Evolutionary conservation across 2,888 invertebrate species (phyloP), one percentile per base, ranked within the genome.

Genomic region (Entomobrya multifasciata): DNA sequence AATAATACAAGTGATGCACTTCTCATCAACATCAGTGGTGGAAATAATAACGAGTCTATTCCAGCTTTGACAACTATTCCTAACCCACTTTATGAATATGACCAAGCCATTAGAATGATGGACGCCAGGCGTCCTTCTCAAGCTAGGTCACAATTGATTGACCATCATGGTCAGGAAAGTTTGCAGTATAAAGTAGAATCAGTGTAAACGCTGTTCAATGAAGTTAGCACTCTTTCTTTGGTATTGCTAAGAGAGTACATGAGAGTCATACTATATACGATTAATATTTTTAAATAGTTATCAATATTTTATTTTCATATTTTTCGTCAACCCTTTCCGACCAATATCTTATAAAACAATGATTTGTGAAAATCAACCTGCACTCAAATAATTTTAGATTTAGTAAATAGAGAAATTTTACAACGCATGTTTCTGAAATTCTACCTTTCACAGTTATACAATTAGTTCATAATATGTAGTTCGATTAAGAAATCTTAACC

Each of bases 11-110:
- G 76, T 55, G 70, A 80, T 67, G 44, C 87, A 22, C 47, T 65
- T 36, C 41, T 72, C 8, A 78, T 78, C 13, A 82, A 77, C 49
- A 81, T 81, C 15, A 27, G 72, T 41, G 70, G 81, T 10, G 74
- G 74, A 74, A 77, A 67, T 22, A 83, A 72, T 30, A 83, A 83
- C 22, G 57, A 36, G 1, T 17, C 80, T 6, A 76, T 62, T 30
- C 57, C 41, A 15, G 65, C 65, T 25, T 41, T 87, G 11, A 20
- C 76, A 15, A 84, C 87, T 1, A 70, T 77, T 47, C 79, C 87
- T 25, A 87, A 87, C 55, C 87, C 87, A 17, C 79, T 87, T 36
- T 87, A 79, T 44, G 87, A 87, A 36, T 85, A 85, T 55, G 85
- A 85, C 70, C 77, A 85, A 70, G 85, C 85, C 8, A 85, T 85